A percentile compares a stretch with the other conserved stretches of the same genome.
These are phyloP conservation scores for Lanius ludovicianus DNA, from an alignment of 2,113 vertebrate species.

Conservation along the genomic window DNA sequence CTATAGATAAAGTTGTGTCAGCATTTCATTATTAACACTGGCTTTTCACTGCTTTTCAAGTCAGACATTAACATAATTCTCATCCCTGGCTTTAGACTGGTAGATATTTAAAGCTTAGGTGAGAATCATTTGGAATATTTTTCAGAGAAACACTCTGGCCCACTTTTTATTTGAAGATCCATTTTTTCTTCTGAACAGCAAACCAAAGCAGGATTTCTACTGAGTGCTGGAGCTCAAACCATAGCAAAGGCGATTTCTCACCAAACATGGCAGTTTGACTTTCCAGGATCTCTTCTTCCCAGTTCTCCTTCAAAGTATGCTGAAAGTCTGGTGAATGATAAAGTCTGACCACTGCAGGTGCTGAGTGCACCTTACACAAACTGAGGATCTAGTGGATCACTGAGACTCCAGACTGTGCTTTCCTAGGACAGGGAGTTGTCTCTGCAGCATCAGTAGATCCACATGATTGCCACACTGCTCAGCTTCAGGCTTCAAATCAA, in stretches of 20 bases:
- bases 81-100: not conserved
- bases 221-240: not conserved
- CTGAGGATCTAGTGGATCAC: not conserved
- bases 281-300: not conserved
- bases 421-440: not conserved
- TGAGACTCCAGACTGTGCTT: not conserved
- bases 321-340: not conserved
- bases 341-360: not conserved
- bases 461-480: not conserved
- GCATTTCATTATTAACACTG: conserved; percentile 61
- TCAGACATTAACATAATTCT: conserved; percentile 11
- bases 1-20: conserved; percentile 56
- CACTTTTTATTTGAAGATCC: not conserved
- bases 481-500: not conserved
- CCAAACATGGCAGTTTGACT: not conserved
- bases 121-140: conserved; percentile 22
- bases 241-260: not conserved
- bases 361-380: not conserved
- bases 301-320: not conserved
- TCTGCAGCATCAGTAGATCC: not conserved
- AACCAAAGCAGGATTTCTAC: not conserved
- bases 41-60: conserved; percentile 59
- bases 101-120: not conserved
- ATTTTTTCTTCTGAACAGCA: not conserved
- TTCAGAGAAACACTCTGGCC: not conserved